Evolutionary conservation across 1,140 invertebrate genomes (phyloP).

Genomic region (Scaptomyza pallida): DNA sequence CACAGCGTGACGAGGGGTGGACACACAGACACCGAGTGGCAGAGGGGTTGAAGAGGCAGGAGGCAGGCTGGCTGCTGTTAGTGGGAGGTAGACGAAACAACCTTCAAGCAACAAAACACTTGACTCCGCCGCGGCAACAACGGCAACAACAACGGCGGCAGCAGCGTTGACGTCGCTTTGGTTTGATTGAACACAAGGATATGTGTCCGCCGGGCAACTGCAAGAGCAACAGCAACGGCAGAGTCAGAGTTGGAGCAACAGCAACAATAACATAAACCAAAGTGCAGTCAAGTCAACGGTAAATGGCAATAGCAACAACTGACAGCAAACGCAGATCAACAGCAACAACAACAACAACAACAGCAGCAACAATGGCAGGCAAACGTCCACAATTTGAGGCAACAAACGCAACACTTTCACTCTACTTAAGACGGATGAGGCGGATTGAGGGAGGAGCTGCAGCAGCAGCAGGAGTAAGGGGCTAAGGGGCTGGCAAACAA

Average conservation of each 20-base stretch:
- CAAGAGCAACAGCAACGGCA: conserved; percentile 13
- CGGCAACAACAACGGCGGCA: too few species aligned
- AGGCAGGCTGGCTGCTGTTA: conserved; percentile 15
- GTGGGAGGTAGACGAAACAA: conserved; percentile 74
- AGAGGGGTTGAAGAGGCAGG: not conserved
- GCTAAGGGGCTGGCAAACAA: conserved; percentile 51
- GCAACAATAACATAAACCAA: conserved; percentile 61
- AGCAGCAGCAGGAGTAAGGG: conserved; percentile 32
- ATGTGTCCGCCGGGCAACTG: conserved; percentile 69
- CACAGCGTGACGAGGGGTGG: conserved; percentile 36
- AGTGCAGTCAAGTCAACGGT: conserved; percentile 48
- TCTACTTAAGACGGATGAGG: conserved; percentile 78
- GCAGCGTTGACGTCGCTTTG: conserved; percentile 75
- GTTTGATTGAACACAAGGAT: conserved; percentile 83
- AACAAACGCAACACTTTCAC: conserved; percentile 82
- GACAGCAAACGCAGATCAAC: conserved; percentile 40
- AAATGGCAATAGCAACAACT: conserved; percentile 27
- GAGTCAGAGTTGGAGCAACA: conserved; percentile 25
- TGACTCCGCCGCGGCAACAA: conserved; percentile 59
- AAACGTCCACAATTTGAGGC: conserved; percentile 64
- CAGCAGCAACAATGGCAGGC: conserved; percentile 53
- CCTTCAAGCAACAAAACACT: conserved; percentile 80
- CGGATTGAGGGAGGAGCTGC: conserved; percentile 48
- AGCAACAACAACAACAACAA: conserved; percentile 42
- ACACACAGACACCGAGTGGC: not conserved